Conservation (phyloP, 2,888 invertebrate species). For the Trichacis sp. region DNA sequence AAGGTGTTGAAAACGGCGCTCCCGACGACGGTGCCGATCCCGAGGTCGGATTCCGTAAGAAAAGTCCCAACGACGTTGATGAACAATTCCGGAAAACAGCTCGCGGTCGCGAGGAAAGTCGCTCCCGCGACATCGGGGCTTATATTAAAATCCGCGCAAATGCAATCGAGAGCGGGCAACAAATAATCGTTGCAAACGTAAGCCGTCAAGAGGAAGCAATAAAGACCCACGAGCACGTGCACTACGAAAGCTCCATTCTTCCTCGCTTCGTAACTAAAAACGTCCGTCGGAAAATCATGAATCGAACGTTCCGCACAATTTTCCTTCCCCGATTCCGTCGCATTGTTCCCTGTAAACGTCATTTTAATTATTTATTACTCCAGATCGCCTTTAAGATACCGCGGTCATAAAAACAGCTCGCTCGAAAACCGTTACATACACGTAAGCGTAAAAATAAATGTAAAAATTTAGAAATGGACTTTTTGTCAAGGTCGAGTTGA, state of each 20-base stretch:
- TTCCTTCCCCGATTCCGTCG: background rate
- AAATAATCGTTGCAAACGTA: constrained; percentile 94
- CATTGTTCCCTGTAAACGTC: too few relatives aligned
- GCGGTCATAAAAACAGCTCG: too few relatives aligned
- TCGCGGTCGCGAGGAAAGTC: constrained; percentile 96
- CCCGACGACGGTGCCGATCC: constrained; percentile 89
- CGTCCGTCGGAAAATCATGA: constrained; percentile 72
- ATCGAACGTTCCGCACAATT: constrained; percentile 63
- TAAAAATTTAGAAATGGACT: too few relatives aligned
- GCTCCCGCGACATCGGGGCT: constrained; percentile 94
- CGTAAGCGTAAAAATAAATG: too few relatives aligned
- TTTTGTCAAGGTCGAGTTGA: too few relatives aligned
- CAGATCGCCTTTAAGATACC: too few relatives aligned
- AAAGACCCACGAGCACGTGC: constrained; percentile 82
- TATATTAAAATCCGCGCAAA: constrained; percentile 83
- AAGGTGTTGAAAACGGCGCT: constrained; percentile 89
- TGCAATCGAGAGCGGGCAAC: constrained; percentile 88
- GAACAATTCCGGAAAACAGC: constrained; percentile 94
- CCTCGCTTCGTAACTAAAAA: constrained; percentile 76
- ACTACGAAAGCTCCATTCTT: constrained; percentile 82
- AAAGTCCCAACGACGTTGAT: constrained; percentile 92
- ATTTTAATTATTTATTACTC: too few relatives aligned
- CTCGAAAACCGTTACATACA: too few relatives aligned
- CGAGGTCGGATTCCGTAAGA: constrained; percentile 85
- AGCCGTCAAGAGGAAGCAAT: constrained; percentile 87